Percentiles rank a stretch among this genome's conserved stretches.
Conservation (phyloP, 35 echinoderm and acorn worm species). For the Anneissia japonica region DNA sequence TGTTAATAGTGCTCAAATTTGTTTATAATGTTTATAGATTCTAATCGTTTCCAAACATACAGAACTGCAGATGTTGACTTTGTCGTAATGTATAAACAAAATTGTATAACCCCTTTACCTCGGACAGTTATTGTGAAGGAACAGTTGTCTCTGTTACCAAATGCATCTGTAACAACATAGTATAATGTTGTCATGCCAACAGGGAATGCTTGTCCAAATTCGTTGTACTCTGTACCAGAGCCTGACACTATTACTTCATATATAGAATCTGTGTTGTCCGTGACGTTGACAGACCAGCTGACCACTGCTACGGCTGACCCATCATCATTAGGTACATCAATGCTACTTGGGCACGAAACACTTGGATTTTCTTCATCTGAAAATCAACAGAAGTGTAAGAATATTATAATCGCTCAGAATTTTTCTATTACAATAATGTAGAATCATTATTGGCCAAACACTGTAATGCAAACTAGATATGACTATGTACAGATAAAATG, state of each 20-base stretch:
- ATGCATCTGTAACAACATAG: not conserved
- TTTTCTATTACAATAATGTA: too few species aligned
- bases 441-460: too few species aligned
- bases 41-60: too few species aligned
- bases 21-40: too few species aligned
- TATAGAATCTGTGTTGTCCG: not conserved
- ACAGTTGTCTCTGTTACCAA: not conserved
- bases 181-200: not conserved
- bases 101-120: too few species aligned
- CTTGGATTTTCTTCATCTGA: not conserved
- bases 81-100: too few species aligned
- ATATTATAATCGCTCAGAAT: too few species aligned
- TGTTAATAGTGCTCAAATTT: too few species aligned
- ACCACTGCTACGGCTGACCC: not conserved
- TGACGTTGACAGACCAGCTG: not conserved
- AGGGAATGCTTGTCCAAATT: not conserved
- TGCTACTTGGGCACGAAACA: not conserved
- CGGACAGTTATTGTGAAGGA: not conserved
- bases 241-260: not conserved
- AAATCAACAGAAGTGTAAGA: too few species aligned
- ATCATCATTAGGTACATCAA: not conserved
- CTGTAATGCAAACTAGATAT: too few species aligned
- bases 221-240: not conserved
- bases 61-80: too few species aligned
- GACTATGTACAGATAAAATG: too few species aligned